Conservation (phyloP, 2,888 invertebrate species). For the Metellina segmentata region DNA sequence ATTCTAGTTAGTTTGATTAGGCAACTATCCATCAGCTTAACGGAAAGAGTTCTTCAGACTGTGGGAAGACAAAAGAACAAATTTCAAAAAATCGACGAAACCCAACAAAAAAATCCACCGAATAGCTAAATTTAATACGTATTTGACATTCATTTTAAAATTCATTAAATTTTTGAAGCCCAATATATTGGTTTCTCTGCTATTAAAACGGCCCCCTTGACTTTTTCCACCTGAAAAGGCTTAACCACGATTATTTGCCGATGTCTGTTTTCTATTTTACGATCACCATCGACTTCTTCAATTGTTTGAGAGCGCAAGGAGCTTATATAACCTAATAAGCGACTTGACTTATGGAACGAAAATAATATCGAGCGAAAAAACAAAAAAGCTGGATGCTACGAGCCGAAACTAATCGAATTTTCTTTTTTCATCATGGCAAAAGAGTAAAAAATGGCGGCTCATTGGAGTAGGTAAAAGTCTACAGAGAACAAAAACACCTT, state of each 20-base stretch:
- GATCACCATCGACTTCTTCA: neutral
- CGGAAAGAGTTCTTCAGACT: neutral
- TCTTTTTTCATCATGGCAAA: neutral
- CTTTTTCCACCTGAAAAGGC: neutral
- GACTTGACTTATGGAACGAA: neutral
- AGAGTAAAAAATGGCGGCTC: neutral
- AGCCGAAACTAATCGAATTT: conserved; percentile 11
- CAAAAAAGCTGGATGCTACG: conserved; percentile 3
- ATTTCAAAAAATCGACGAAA: neutral
- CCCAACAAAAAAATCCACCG: neutral
- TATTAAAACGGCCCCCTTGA: neutral
- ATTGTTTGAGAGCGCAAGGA: neutral
- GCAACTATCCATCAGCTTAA: neutral
- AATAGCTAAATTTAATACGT: neutral
- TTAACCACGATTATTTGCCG: neutral
- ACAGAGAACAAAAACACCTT: conserved; percentile 1
- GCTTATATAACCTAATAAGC: conserved; percentile 35
- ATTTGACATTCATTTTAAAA: conserved; percentile 3
- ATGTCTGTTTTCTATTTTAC: neutral
- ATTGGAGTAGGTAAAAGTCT: neutral
- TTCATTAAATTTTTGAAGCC: conserved; percentile 1
- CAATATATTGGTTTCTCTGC: neutral
- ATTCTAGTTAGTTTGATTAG: neutral
- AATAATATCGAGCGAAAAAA: neutral
- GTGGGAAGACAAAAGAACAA: neutral